These are phyloP conservation scores for Heliothis virescens DNA, from an alignment of 1,140 invertebrate genomes.

Conservation along the genomic window DNA sequence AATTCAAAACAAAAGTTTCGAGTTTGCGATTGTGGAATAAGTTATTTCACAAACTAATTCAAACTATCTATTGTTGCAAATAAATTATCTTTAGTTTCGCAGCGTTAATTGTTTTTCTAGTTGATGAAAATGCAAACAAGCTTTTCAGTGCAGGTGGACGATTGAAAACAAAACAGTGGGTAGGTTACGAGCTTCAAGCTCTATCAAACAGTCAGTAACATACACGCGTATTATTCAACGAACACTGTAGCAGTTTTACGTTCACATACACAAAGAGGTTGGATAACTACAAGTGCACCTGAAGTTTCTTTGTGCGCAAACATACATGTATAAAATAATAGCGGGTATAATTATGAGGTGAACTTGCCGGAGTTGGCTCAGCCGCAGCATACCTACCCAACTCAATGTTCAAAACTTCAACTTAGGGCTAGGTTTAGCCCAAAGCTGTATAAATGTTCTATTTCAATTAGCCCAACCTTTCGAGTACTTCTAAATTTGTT, in stretches of 20 bases:
- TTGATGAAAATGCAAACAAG: constrained; percentile 53
- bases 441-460: constrained; percentile 24
- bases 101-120: constrained; percentile 45
- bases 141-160: constrained; percentile 42
- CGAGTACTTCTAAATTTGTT: constrained; percentile 17
- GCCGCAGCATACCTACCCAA: neutral
- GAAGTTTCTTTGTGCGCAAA: constrained; percentile 40
- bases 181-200: constrained; percentile 42
- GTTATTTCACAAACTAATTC: constrained; percentile 33
- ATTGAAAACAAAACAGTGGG: constrained; percentile 50
- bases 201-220: constrained; percentile 56
- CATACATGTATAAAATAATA: constrained; percentile 31
- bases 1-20: constrained; percentile 20
- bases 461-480: constrained; percentile 26
- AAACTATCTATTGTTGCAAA: constrained; percentile 25
- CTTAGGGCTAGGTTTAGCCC: constrained; percentile 21
- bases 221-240: constrained; percentile 44
- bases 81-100: constrained; percentile 24
- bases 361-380: neutral
- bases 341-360: constrained; percentile 32
- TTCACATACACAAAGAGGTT: constrained; percentile 49
- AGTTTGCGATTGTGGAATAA: constrained; percentile 11
- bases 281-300: constrained; percentile 36
- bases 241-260: constrained; percentile 51
- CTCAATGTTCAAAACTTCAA: constrained; percentile 33